These are phyloP conservation scores for Daubentonia madagascariensis DNA, from an alignment of 2,113 vertebrate species.

Conservation along the genomic window DNA sequence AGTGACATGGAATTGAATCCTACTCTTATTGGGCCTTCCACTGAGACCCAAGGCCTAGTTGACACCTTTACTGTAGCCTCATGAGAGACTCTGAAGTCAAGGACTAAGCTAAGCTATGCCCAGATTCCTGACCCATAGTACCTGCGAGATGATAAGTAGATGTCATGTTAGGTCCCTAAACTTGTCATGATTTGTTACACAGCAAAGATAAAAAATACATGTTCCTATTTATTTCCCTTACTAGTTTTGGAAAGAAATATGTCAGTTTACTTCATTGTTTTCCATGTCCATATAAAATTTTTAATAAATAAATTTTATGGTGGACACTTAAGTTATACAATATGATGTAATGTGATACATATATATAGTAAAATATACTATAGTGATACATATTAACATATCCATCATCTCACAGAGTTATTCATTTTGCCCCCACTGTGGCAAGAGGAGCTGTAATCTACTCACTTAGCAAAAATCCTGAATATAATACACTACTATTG, in stretches of 20 bases:
- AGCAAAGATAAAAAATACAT: not conserved
- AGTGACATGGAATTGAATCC: not conserved
- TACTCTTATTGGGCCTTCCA: not conserved
- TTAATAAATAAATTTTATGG: not conserved
- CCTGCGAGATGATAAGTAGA: not conserved
- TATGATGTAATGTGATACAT: not conserved
- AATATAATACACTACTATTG: not conserved
- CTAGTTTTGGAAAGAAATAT: not conserved
- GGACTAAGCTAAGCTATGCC: not conserved
- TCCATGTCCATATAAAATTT: not conserved
- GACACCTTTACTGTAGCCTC: not conserved
- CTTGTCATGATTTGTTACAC: not conserved
- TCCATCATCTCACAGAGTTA: not conserved
- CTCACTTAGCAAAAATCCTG: not conserved
- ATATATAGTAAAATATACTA: not conserved
- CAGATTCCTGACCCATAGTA: not conserved
- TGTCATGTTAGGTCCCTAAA: not conserved
- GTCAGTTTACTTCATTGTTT: not conserved
- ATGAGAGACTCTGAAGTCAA: not conserved
- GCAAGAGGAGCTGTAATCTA: not conserved
- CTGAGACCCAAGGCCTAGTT: not conserved
- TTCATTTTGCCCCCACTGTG: accelerated
- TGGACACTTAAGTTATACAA: not conserved
- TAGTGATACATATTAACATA: not conserved
- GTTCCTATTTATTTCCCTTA: not conserved